Percentiles rank a stretch among this genome's conserved stretches.
These are phyloP conservation scores for Venustoraphidia nigricollis DNA, from an alignment of 2,888 invertebrate genomes.

Conservation along the genomic window DNA sequence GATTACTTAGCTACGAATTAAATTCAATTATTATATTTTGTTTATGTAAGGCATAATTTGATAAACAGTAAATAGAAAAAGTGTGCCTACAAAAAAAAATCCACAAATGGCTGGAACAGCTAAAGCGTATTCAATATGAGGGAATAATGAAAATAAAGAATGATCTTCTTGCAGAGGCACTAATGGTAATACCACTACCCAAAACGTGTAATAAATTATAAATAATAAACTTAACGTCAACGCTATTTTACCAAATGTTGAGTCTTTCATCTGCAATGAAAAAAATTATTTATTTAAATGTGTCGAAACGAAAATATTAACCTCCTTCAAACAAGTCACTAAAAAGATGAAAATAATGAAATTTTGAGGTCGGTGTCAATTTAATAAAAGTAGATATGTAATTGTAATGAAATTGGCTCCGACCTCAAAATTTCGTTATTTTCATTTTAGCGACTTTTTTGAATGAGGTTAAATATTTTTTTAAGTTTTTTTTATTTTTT, in stretches of 20 bases:
- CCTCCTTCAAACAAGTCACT: no score
- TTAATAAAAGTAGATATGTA: no score
- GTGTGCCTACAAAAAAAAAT: slow-evolving; percentile 45
- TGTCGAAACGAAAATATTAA: neutral
- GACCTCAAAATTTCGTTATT: no score
- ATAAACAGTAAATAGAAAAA: slow-evolving; percentile 44
- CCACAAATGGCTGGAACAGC: slow-evolving; percentile 43
- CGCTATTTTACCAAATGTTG: slow-evolving; percentile 39
- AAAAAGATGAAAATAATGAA: no score
- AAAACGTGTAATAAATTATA: slow-evolving; percentile 43
- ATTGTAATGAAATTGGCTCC: no score
- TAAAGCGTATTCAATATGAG: slow-evolving; percentile 40
- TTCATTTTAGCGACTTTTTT: no score
- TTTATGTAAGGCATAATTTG: slow-evolving; percentile 25
- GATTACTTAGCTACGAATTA: neutral
- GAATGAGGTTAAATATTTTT: no score
- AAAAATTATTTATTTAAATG: neutral
- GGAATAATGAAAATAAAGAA: slow-evolving; percentile 27
- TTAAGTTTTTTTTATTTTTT: no score
- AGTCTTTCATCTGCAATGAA: slow-evolving; percentile 23
- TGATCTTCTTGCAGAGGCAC: slow-evolving; percentile 42
- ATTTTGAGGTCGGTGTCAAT: no score
- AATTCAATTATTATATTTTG: neutral
- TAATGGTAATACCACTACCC: slow-evolving; percentile 54
- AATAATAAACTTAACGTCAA: slow-evolving; percentile 33